phyloP scores from a whole-genome alignment of 2,888 invertebrate genomes.

The Flexamia atlantica region DNA sequence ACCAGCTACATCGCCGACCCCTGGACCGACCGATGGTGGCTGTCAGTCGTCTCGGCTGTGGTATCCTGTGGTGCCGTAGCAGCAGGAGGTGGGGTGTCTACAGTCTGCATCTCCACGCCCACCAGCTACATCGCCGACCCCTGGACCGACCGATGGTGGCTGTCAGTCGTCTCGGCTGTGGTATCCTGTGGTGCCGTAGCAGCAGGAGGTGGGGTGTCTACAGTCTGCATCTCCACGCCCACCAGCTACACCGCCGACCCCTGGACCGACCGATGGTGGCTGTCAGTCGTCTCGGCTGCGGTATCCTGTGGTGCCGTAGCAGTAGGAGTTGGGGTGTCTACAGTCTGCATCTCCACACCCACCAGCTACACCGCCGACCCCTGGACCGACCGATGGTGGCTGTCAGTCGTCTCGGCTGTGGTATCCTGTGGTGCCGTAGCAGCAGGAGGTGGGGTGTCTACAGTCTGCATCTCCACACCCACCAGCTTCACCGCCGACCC shows the following conservation, averaged over 20 bases:
- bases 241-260: slow-evolving; percentile 20
- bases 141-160: neutral
- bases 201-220: slow-evolving; percentile 26
- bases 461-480: slow-evolving; percentile 21
- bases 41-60: neutral
- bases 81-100: slow-evolving; percentile 26
- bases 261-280: slow-evolving; percentile 7
- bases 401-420: too few species aligned
- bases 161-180: neutral
- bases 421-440: too few species aligned
- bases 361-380: neutral
- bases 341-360: slow-evolving; percentile 21
- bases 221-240: slow-evolving; percentile 39
- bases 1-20: too few species aligned
- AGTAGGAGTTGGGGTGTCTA: too few species aligned
- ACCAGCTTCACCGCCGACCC: neutral
- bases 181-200: neutral
- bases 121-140: slow-evolving; percentile 20
- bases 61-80: neutral
- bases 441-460: too few species aligned
- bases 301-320: too few species aligned
- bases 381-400: too few species aligned
- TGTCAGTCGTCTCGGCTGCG: too few species aligned
- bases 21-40: too few species aligned
- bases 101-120: slow-evolving; percentile 36